phyloP scores from a whole-genome alignment of 2,888 invertebrate genomes.

The Kryphioiulus occultus region DNA sequence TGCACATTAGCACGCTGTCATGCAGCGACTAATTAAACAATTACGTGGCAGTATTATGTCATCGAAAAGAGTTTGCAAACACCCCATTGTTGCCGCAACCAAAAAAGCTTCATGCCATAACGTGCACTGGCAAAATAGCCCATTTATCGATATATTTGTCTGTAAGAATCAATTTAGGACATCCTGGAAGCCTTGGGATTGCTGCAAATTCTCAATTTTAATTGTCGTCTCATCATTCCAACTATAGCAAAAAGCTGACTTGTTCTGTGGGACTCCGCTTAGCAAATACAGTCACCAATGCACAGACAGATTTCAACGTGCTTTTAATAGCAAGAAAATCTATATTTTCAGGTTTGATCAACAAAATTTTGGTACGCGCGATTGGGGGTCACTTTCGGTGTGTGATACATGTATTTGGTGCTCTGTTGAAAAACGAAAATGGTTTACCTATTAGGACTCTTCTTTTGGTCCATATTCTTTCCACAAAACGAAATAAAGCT shows the following conservation, averaged over 20 bases:
- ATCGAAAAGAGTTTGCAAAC: background rate
- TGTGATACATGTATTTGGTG: background rate
- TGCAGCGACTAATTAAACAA: constrained; percentile 1
- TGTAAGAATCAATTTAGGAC: background rate
- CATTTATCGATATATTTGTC: background rate
- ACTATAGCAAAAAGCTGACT: background rate
- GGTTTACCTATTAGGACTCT: constrained; percentile 68
- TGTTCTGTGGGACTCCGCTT: background rate
- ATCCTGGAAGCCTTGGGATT: background rate
- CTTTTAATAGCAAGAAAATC: background rate
- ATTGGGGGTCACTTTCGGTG: background rate
- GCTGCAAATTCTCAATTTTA: background rate
- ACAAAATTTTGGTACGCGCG: background rate
- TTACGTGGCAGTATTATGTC: background rate
- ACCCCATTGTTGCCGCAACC: background rate
- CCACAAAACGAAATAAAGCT: constrained; percentile 41
- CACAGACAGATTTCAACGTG: background rate
- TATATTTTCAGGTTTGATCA: background rate
- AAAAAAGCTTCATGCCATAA: background rate
- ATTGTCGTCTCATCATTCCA: background rate
- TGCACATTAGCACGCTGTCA: background rate
- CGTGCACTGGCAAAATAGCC: background rate
- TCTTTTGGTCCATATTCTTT: constrained; percentile 74
- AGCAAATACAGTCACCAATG: background rate
- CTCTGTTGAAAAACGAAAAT: constrained; percentile 22